These are phyloP conservation scores for Monopterus albus DNA, from an alignment of 2,113 vertebrate species.

Conservation along the genomic window DNA sequence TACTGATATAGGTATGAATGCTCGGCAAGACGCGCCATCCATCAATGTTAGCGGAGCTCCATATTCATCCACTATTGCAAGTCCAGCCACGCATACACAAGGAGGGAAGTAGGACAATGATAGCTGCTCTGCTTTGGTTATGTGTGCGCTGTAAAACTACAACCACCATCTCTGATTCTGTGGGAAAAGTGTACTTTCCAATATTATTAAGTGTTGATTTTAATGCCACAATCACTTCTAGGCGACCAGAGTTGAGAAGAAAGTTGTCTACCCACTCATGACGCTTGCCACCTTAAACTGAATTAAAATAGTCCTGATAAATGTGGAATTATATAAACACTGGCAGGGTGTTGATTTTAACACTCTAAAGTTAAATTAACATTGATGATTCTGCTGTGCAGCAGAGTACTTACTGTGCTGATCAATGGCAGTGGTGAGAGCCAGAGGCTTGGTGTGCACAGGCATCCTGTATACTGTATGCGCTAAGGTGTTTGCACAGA, in stretches of 20 bases:
- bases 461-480: background rate
- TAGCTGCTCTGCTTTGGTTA: conserved; percentile 20
- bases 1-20: conserved; percentile 61
- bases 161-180: background rate
- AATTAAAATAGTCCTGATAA: conserved; percentile 6
- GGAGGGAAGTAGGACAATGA: background rate
- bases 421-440: conserved; percentile 44
- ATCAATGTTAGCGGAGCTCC: conserved; percentile 65
- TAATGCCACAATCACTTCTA: background rate
- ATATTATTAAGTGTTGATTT: conserved; percentile 6
- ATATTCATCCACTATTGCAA: conserved; percentile 59
- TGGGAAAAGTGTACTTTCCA: background rate
- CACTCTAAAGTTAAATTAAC: conserved; percentile 46
- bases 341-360: conserved; percentile 33
- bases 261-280: background rate
- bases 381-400: conserved; percentile 32
- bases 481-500: conserved; percentile 2
- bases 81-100: conserved; percentile 57
- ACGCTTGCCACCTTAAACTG: background rate
- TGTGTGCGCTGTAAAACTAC: background rate
- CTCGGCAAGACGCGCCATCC: conserved; percentile 72
- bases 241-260: background rate
- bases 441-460: conserved; percentile 7
- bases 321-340: conserved; percentile 28
- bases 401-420: conserved; percentile 16